These are phyloP conservation scores for Campylomormyrus tamandua DNA, from an alignment of 2,113 vertebrate genomes.

Conservation along the genomic window DNA sequence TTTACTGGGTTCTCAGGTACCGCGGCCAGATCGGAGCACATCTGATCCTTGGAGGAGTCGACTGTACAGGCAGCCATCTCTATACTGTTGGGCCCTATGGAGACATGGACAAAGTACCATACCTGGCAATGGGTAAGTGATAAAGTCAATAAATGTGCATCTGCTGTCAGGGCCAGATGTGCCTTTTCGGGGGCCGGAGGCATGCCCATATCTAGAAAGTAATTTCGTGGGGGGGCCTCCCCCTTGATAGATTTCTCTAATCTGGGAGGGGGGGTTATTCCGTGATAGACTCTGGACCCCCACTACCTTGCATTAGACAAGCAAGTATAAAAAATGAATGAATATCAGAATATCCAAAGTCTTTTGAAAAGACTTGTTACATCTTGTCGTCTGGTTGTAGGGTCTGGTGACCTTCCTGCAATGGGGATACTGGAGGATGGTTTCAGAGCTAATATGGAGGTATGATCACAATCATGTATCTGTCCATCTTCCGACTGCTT, in stretches of 20 bases:
- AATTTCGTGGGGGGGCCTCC: neutral
- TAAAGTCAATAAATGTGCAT: neutral
- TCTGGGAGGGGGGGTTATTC: neutral
- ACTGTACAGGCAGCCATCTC: slow-evolving; percentile 65
- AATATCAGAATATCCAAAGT: neutral
- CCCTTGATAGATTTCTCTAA: too few species aligned
- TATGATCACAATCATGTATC: slow-evolving; percentile 30
- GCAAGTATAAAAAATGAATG: neutral
- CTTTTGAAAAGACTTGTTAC: neutral
- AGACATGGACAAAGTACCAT: slow-evolving; percentile 56
- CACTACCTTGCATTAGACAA: neutral
- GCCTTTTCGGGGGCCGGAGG: neutral
- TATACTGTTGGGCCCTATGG: slow-evolving; percentile 68
- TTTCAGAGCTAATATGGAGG: slow-evolving; percentile 66
- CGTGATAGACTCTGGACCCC: neutral
- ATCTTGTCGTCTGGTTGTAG: slow-evolving; percentile 38
- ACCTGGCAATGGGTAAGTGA: slow-evolving; percentile 64
- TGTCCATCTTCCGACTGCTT: neutral
- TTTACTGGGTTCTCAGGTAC: slow-evolving; percentile 55
- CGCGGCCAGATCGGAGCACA: slow-evolving; percentile 66
- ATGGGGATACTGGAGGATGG: slow-evolving; percentile 72
- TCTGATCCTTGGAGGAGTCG: slow-evolving; percentile 72
- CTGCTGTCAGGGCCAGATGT: neutral
- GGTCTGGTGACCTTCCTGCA: slow-evolving; percentile 70
- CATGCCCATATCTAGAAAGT: neutral